Conservation (phyloP, 2,113 vertebrate genomes). For the Vimba vimba region DNA sequence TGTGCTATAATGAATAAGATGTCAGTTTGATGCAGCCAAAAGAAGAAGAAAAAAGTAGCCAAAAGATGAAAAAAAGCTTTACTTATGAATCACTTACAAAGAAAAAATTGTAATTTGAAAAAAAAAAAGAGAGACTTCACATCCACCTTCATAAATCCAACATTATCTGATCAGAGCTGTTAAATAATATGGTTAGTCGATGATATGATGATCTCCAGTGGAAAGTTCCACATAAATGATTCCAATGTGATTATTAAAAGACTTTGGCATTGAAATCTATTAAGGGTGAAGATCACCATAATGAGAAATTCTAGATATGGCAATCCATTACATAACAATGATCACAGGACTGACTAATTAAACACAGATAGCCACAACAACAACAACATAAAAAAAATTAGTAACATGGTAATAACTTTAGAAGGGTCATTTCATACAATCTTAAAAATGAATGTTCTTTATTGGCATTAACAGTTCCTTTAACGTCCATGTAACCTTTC, state of each 20-base stretch:
- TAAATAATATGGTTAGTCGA: not conserved
- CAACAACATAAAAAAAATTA: not conserved
- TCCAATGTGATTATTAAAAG: constrained; percentile 19
- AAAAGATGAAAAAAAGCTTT: constrained; percentile 19
- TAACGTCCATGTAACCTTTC: not conserved
- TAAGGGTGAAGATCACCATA: constrained; percentile 2
- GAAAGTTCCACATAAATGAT: not conserved
- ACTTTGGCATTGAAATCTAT: not conserved
- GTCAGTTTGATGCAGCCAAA: constrained; percentile 79
- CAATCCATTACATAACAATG: not conserved
- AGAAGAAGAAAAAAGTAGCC: constrained; percentile 63
- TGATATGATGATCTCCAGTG: not conserved
- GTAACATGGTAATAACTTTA: not conserved
- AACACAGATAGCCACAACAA: constrained; percentile 31
- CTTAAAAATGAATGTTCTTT: not conserved
- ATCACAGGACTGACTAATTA: not conserved
- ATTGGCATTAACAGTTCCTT: not conserved
- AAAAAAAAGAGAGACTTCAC: not conserved
- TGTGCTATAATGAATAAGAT: constrained; percentile 68
- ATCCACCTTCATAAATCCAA: not conserved
- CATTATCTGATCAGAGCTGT: not conserved
- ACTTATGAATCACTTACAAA: not conserved
- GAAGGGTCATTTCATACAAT: constrained; percentile 2
- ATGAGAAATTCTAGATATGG: constrained; percentile 1
- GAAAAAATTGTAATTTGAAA: not conserved